Percentiles rank a stretch among this genome's conserved stretches.
phyloP scores from a whole-genome alignment of 2,113 vertebrate species.

The Xyrauchen texanus region DNA sequence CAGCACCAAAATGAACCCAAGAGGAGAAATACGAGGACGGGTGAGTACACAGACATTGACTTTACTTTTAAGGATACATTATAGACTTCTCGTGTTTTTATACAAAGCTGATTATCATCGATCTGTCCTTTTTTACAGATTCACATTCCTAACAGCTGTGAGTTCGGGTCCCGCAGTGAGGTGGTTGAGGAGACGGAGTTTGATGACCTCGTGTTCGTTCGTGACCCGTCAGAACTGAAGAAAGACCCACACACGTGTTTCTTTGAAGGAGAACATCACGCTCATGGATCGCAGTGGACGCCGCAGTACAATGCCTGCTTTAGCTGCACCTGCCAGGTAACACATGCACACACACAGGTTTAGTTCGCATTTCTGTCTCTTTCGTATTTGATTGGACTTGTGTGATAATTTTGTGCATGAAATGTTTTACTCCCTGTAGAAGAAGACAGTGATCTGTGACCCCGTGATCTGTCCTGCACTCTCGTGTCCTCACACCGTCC shows the following conservation, averaged over 20 bases:
- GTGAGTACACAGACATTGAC: constrained; percentile 67
- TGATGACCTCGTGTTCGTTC: constrained; percentile 60
- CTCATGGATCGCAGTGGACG: constrained; percentile 86
- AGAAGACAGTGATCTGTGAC: constrained; percentile 93
- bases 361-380: background rate
- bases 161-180: constrained; percentile 71
- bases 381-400: background rate
- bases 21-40: constrained; percentile 88
- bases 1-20: constrained; percentile 90
- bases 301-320: constrained; percentile 92
- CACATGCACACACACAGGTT: constrained; percentile 12
- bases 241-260: constrained; percentile 90
- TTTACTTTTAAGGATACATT: background rate
- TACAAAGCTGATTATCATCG: too few relatives aligned
- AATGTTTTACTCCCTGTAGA: constrained; percentile 68
- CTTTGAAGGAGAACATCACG: constrained; percentile 89
- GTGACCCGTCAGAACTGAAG: constrained; percentile 73
- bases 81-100: too few relatives aligned
- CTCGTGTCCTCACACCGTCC: constrained; percentile 81
- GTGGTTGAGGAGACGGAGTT: constrained; percentile 51
- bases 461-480: constrained; percentile 86
- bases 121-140: constrained; percentile 70
- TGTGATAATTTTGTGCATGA: background rate
- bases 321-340: constrained; percentile 93
- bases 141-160: constrained; percentile 86